phyloP scores from a whole-genome alignment of 1,140 invertebrate species.

The Drosophila serrata region DNA sequence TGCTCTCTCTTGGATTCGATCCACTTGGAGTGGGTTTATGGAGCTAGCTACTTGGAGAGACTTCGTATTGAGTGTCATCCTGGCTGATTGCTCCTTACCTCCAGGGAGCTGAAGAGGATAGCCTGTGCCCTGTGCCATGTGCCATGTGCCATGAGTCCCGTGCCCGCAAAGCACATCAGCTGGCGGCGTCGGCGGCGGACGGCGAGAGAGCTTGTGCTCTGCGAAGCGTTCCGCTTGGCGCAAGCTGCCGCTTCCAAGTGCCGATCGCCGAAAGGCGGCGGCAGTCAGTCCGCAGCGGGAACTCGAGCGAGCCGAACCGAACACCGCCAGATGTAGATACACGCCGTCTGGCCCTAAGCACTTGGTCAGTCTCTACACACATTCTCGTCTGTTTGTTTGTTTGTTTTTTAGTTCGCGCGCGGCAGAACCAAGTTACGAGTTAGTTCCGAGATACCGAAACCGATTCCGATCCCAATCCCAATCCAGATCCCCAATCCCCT shows the following conservation, averaged over 20 bases:
- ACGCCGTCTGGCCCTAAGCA: conserved; percentile 19
- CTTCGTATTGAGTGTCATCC: not conserved
- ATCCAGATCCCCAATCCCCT: not conserved
- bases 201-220: conserved; percentile 6
- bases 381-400: conserved; percentile 35
- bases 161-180: conserved; percentile 2
- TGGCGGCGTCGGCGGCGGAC: no score
- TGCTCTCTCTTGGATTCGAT: not conserved
- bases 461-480: not conserved
- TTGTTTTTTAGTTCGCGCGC: no score
- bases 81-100: not conserved
- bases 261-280: conserved; percentile 14
- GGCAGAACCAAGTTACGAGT: conserved; percentile 17
- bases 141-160: not conserved
- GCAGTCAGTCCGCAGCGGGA: conserved; percentile 56
- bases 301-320: conserved; percentile 57
- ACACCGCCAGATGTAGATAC: conserved; percentile 41
- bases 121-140: not conserved
- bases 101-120: not conserved
- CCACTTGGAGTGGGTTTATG: not conserved
- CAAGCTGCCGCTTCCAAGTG: conserved; percentile 18
- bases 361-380: conserved; percentile 27
- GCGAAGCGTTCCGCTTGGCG: conserved; percentile 2
- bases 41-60: not conserved
- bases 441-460: conserved; percentile 21